A percentile compares a stretch with the other conserved stretches of the same genome.
These are phyloP conservation scores for Drosophila dunni DNA, from an alignment of 1,140 invertebrate species.

Conservation along the genomic window DNA sequence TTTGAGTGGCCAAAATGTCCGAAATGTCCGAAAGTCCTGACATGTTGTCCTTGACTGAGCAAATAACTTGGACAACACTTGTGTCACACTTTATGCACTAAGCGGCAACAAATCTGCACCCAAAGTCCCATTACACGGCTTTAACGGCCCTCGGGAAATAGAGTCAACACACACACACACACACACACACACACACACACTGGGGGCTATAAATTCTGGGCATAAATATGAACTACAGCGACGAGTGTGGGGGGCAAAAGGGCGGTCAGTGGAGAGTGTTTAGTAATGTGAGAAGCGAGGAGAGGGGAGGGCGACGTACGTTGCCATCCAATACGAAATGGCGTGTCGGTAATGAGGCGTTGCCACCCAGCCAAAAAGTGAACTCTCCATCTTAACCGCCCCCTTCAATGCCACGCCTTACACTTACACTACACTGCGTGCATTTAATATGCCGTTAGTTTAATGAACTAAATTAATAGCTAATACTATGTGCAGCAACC, in stretches of 20 bases:
- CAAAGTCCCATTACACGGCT: slow-evolving; percentile 49
- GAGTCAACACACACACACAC: slow-evolving; percentile 11
- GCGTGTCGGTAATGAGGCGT: slow-evolving; percentile 68
- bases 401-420: not conserved
- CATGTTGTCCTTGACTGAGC: slow-evolving; percentile 40
- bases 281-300: not conserved
- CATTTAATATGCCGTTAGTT: slow-evolving; percentile 68
- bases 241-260: not conserved
- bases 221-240: slow-evolving; percentile 63
- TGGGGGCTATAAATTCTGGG: slow-evolving; percentile 60
- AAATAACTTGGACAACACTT: slow-evolving; percentile 37
- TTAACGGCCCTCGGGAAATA: slow-evolving; percentile 42
- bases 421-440: slow-evolving; percentile 45
- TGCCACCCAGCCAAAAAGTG: slow-evolving; percentile 31
- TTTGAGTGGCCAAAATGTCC: not conserved
- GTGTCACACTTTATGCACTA: slow-evolving; percentile 47
- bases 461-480: slow-evolving; percentile 71
- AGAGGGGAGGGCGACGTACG: not conserved
- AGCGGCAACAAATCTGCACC: slow-evolving; percentile 46
- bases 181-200: slow-evolving; percentile 1
- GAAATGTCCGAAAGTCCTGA: not conserved
- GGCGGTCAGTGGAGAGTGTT: not conserved
- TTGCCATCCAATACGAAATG: slow-evolving; percentile 39
- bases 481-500: slow-evolving; percentile 4
- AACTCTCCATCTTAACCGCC: not conserved